phyloP scores from a whole-genome alignment of 2,113 vertebrate genomes.

The Daubentonia madagascariensis region DNA sequence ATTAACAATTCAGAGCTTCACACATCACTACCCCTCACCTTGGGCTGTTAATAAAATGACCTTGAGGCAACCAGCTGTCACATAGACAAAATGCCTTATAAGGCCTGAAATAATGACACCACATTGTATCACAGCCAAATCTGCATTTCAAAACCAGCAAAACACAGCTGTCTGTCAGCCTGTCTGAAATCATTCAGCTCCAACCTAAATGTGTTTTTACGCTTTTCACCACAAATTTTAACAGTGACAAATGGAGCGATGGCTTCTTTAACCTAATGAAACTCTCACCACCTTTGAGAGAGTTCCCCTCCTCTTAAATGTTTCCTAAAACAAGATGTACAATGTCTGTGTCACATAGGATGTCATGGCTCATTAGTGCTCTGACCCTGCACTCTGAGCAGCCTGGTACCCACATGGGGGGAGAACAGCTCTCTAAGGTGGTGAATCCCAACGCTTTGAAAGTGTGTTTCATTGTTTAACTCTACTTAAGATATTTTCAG shows the following conservation, averaged over 20 bases:
- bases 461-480: conserved; percentile 29
- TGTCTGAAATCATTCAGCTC: conserved; percentile 44
- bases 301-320: neutral
- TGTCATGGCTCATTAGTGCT: conserved; percentile 68
- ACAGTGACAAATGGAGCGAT: conserved; percentile 25
- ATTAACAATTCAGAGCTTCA: neutral
- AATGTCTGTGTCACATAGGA: conserved; percentile 54
- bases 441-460: conserved; percentile 49
- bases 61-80: conserved; percentile 52
- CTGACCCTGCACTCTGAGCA: conserved; percentile 44
- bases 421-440: conserved; percentile 58
- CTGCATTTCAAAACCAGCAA: conserved; percentile 72
- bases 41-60: conserved; percentile 47
- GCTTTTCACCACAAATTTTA: conserved; percentile 56
- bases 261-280: conserved; percentile 74
- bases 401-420: conserved; percentile 11
- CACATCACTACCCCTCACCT: neutral
- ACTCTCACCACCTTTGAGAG: conserved; percentile 37
- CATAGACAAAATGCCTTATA: conserved; percentile 26
- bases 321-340: conserved; percentile 51
- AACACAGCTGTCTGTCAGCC: conserved; percentile 67
- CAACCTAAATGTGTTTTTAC: conserved; percentile 54
- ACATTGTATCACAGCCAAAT: conserved; percentile 36
- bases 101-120: conserved; percentile 52
- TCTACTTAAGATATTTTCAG: conserved; percentile 51